Evolutionary conservation across 1,140 invertebrate species (phyloP), one percentile per base, ranked within the genome.

Genomic region (Daktulosphaira vitifoliae): DNA sequence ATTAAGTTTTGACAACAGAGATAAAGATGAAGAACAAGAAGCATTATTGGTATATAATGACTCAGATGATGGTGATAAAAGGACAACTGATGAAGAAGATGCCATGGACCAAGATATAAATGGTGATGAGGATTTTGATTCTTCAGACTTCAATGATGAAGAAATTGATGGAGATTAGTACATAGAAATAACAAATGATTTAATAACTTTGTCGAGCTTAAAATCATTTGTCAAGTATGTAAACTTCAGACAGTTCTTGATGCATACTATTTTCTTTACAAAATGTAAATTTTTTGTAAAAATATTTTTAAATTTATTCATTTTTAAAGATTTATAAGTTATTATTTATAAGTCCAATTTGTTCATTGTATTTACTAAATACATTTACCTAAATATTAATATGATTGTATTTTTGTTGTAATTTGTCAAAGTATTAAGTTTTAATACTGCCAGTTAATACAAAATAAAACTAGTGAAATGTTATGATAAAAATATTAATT

Each of bases 361-460:
- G 51, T 53, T 53, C 15, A 56, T 42, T 56, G 37, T 53, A 38
- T 38, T 53, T 38, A 53, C 9, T 5, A 33, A 33, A 33, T 33
- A 33, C 29, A 33, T 33, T 33, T 5, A 33, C 29, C 5, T 6
- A 33, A 33, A 33, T 33, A 33, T 11, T 33, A 33, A 6, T 33
- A 33, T 6, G 11, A 33, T 33, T 33, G 29, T 33, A 6, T 6
- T 6, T 33, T 33, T 33, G 29, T 33, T 33, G 11, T 33, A 33
- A n/a, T 33, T 33, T 33, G 29, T 6, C 29, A 6, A 33, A 11
- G 5, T 33, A 33, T 33, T 33, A 33, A 65, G 54, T 69, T 46
- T 68, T 65, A 67, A 67, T 53, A 15, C 65, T 51, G 50, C 56
- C 68, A n/a, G 46, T 33, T 25, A 67, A 67, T n/a, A 26, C 54